Percentiles rank a stretch among this genome's conserved stretches.
phyloP scores from a whole-genome alignment of 2,888 invertebrate genomes.

The Papilio protenor region DNA sequence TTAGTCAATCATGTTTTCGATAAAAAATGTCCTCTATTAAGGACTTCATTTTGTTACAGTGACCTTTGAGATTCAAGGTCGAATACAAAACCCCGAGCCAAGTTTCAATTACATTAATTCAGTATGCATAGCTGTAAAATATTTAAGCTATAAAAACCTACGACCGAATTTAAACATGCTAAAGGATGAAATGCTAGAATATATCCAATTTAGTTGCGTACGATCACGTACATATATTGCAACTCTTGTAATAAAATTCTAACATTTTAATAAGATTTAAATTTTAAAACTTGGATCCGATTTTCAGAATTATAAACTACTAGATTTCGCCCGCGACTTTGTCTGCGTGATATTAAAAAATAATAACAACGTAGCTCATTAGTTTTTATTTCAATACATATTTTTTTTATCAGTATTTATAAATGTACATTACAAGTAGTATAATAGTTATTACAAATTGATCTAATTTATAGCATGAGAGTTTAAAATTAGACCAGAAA shows the following conservation, averaged over 20 bases:
- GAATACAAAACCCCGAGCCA: not conserved
- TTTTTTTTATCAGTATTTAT: too few species aligned
- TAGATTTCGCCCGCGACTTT: too few species aligned
- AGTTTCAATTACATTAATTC: conserved; percentile 8
- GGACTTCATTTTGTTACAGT: not conserved
- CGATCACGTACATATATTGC: not conserved
- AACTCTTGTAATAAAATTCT: not conserved
- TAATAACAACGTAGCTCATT: too few species aligned
- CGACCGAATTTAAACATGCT: not conserved
- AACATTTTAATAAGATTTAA: not conserved
- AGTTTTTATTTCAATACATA: too few species aligned
- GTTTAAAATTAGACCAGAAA: conserved; percentile 17
- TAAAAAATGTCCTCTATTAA: too few species aligned
- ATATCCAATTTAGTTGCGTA: not conserved
- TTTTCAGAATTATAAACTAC: not conserved
- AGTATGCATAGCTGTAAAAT: not conserved
- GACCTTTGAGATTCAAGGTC: not conserved
- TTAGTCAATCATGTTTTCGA: not conserved
- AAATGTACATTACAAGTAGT: too few species aligned
- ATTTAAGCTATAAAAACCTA: conserved; percentile 1
- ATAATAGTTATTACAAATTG: not conserved
- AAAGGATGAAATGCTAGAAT: not conserved
- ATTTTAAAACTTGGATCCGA: not conserved
- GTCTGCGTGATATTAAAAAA: too few species aligned
- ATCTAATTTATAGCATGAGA: not conserved